Evolutionary conservation across 1,140 invertebrate species (phyloP).

Genomic region (Drosophila ficusphila): DNA sequence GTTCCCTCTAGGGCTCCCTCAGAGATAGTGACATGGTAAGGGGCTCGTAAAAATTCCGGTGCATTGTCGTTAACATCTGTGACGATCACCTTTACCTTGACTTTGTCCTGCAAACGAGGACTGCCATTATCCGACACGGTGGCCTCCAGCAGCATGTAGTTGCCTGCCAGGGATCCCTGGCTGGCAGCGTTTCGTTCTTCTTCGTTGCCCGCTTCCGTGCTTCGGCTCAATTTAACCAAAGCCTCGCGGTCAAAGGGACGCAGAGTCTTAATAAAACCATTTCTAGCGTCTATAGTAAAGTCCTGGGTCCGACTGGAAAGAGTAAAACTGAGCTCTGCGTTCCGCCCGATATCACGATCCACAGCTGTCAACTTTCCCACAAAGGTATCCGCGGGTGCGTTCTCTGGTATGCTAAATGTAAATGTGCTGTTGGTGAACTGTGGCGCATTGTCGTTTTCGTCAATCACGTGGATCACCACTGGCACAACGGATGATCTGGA

Average conservation of each 20-base stretch:
- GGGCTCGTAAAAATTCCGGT: conserved; percentile 92
- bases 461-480: conserved; percentile 95
- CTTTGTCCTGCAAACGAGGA: conserved; percentile 91
- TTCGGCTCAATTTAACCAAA: conserved; percentile 86
- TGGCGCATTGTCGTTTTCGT: conserved; percentile 98
- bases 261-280: conserved; percentile 95
- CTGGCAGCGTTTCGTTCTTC: conserved; percentile 64
- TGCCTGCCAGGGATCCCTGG: conserved; percentile 82
- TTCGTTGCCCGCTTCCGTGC: conserved; percentile 20
- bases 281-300: conserved; percentile 94
- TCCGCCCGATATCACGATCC: conserved; percentile 95
- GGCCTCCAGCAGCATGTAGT: conserved; percentile 92
- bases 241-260: conserved; percentile 94
- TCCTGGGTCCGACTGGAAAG: conserved; percentile 91
- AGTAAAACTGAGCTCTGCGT: conserved; percentile 95
- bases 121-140: conserved; percentile 95
- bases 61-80: conserved; percentile 97
- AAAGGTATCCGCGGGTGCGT: conserved; percentile 94
- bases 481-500: conserved; percentile 92
- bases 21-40: conserved; percentile 93
- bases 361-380: conserved; percentile 94
- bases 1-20: conserved; percentile 91
- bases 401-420: conserved; percentile 93
- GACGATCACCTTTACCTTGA: conserved; percentile 94
- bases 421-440: conserved; percentile 94